Percentiles rank a stretch among this genome's conserved stretches.
These are phyloP conservation scores for Cataglyphis albicans DNA, from an alignment of 2,888 invertebrate species.

Conservation along the genomic window DNA sequence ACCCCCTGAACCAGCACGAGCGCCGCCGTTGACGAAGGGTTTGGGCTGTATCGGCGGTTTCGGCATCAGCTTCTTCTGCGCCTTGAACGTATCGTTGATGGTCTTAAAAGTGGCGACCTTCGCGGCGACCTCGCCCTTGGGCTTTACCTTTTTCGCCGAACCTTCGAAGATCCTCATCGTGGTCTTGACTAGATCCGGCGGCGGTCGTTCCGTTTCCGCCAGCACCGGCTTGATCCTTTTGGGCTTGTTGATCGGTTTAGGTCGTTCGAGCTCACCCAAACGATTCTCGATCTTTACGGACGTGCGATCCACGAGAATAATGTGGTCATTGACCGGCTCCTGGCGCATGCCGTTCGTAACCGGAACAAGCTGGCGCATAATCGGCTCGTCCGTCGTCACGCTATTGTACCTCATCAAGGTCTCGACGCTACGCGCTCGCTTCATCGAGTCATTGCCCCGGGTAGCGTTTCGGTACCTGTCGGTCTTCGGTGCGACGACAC, in stretches of 20 bases:
- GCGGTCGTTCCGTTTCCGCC: conserved; percentile 93
- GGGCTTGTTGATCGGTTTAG: conserved; percentile 87
- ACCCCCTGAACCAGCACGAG: conserved; percentile 54
- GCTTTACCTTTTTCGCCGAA: conserved; percentile 85
- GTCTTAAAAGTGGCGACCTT: conserved; percentile 89
- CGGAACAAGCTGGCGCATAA: conserved; percentile 15
- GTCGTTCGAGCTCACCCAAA: conserved; percentile 83
- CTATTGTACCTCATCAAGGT: conserved; percentile 90
- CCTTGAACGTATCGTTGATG: conserved; percentile 88
- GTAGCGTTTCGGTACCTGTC: conserved; percentile 87
- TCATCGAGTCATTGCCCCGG: conserved; percentile 90
- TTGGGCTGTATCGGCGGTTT: conserved; percentile 87
- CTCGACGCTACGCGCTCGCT: conserved; percentile 95
- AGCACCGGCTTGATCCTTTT: conserved; percentile 89
- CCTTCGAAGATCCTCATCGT: conserved; percentile 94
- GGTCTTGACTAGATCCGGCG: conserved; percentile 95
- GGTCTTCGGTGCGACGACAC: conserved; percentile 63
- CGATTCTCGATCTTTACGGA: conserved; percentile 83
- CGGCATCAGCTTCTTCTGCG: conserved; percentile 85
- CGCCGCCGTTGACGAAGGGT: conserved; percentile 84
- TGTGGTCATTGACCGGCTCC: conserved; percentile 87
- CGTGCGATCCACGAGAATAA: conserved; percentile 85
- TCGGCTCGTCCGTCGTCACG: conserved; percentile 73
- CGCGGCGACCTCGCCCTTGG: conserved; percentile 88
- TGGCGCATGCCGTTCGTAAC: conserved; percentile 70